phyloP scores from a whole-genome alignment of 2,113 vertebrate species.

The Cariama cristata region DNA sequence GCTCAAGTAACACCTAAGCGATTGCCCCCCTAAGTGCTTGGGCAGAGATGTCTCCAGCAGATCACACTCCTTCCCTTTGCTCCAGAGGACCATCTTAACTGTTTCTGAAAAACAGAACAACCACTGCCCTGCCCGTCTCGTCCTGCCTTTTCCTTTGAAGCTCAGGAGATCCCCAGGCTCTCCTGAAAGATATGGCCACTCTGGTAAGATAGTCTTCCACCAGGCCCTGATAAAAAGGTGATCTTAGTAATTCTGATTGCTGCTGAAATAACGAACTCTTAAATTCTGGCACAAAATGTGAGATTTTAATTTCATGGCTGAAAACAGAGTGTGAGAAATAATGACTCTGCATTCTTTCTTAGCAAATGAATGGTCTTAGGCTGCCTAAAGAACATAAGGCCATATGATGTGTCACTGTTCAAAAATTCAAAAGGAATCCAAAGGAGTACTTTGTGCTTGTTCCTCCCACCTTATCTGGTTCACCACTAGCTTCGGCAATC shows the following conservation, averaged over 20 bases:
- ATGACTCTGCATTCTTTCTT: constrained; percentile 34
- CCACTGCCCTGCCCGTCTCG: background rate
- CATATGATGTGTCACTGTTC: constrained; percentile 12
- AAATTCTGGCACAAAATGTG: background rate
- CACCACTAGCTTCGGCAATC: constrained; percentile 26
- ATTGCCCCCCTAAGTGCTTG: rapidly evolving
- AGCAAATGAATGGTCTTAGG: background rate
- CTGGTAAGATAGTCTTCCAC: background rate
- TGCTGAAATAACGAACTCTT: background rate
- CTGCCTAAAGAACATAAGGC: constrained; percentile 20
- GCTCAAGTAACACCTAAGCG: background rate
- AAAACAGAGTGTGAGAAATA: constrained; percentile 6
- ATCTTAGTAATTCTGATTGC: background rate
- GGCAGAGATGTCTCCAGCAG: background rate
- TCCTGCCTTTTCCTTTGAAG: background rate
- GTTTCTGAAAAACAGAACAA: background rate
- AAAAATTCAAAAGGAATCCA: constrained; percentile 59
- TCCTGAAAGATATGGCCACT: background rate
- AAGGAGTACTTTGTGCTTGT: constrained; percentile 8
- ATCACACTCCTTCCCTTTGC: background rate
- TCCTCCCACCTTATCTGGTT: constrained; percentile 31
- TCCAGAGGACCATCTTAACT: background rate
- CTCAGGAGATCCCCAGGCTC: background rate
- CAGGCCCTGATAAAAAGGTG: background rate
- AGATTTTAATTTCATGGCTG: background rate